Conservation (phyloP, 2,888 invertebrate genomes). For the Phaonia tiefii region DNA sequence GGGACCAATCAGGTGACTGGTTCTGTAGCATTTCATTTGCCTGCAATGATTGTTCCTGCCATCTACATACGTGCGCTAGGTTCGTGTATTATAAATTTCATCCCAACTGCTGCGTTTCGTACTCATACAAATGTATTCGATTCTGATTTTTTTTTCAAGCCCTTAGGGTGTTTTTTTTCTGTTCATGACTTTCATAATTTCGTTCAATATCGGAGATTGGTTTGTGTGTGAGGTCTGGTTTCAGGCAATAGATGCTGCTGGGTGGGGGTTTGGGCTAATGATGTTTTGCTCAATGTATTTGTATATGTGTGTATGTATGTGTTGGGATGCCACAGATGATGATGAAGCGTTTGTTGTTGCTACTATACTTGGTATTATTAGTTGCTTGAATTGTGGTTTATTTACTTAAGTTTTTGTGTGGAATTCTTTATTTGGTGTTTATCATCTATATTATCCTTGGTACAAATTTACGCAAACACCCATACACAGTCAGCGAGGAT, state of each 20-base stretch:
- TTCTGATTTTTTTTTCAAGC: too few species aligned
- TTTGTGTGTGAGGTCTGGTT: neutral
- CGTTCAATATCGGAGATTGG: neutral
- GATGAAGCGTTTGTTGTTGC: neutral
- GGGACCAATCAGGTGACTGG: too few species aligned
- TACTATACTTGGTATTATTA: slow-evolving; percentile 6
- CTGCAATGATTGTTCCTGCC: too few species aligned
- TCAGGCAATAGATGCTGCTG: too few species aligned
- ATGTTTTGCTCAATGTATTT: too few species aligned
- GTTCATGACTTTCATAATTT: neutral
- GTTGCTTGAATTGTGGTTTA: slow-evolving; percentile 39
- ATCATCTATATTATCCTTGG: neutral
- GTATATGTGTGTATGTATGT: too few species aligned
- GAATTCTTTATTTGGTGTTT: neutral
- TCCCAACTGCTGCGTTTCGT: too few species aligned
- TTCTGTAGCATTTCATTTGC: too few species aligned
- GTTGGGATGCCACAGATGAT: too few species aligned
- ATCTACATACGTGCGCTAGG: too few species aligned
- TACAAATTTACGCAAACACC: neutral
- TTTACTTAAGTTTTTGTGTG: slow-evolving; percentile 34
- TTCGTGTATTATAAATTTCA: too few species aligned
- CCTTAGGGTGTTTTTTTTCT: neutral
- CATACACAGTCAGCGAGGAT: slow-evolving; percentile 23
- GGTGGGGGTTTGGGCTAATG: neutral
- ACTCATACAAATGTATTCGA: too few species aligned